Percentiles rank a stretch among this genome's conserved stretches.
These are phyloP conservation scores for Fragum sueziense DNA, from an alignment of 2,888 invertebrate species.

Conservation along the genomic window DNA sequence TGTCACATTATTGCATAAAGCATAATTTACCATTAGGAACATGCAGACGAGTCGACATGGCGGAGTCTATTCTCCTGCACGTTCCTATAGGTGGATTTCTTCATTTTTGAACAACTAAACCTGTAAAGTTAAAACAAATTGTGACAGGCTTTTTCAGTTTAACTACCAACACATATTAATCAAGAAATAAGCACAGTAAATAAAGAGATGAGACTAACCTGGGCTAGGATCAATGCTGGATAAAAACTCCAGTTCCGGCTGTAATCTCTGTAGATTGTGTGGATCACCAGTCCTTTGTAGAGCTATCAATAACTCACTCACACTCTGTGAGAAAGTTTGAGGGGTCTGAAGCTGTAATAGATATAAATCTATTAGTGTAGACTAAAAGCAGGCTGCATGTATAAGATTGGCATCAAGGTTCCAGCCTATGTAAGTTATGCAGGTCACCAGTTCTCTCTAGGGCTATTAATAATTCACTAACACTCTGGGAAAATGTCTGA, in stretches of 20 bases:
- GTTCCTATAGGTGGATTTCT: no score
- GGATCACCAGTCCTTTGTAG: conserved; percentile 95
- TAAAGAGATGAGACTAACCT: conserved; percentile 85
- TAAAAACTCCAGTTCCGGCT: conserved; percentile 91
- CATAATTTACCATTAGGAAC: no score
- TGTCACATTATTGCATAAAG: no score
- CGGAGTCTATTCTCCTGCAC: no score
- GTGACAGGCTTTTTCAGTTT: no score
- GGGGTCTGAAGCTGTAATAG: conserved; percentile 92
- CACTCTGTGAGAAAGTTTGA: conserved; percentile 93
- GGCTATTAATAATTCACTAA: conserved; percentile 95
- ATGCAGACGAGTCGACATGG: no score
- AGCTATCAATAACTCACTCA: conserved; percentile 95
- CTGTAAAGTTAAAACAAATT: no score
- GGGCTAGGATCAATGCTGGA: conserved; percentile 94
- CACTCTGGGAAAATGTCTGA: conserved; percentile 93
- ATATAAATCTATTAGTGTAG: background rate
- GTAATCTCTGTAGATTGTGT: conserved; percentile 89
- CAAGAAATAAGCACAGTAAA: background rate
- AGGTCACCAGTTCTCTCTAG: conserved; percentile 95
- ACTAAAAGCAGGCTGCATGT: no score
- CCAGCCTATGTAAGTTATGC: conserved; percentile 89
- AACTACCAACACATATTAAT: no score
- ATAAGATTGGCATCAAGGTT: no score
- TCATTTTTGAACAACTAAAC: no score